Conservation (phyloP, 2,113 vertebrate genomes). For the Ciconia stormi region DNA sequence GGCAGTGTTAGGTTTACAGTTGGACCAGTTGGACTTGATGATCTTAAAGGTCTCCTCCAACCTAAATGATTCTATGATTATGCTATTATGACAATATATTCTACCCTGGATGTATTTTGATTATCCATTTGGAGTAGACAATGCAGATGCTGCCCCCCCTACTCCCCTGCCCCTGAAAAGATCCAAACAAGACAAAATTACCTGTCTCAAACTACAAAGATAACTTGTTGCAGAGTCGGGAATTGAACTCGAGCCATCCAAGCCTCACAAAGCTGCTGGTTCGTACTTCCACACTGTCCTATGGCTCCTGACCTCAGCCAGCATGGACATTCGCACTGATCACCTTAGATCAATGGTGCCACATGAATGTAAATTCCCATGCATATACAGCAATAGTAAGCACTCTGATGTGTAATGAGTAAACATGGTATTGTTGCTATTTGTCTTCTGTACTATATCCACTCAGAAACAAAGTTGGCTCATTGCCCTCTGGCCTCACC, state of each 20-base stretch:
- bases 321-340: neutral
- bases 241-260: neutral
- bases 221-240: neutral
- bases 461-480: neutral
- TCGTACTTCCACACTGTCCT: neutral
- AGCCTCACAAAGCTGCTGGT: neutral
- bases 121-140: neutral
- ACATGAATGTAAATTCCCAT: neutral
- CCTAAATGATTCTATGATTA: neutral
- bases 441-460: neutral
- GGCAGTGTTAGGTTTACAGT: neutral
- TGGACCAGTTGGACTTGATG: neutral
- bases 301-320: neutral
- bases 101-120: neutral
- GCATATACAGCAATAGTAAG: neutral
- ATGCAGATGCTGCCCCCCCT: fast-evolving
- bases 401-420: neutral
- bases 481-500: neutral
- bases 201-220: neutral
- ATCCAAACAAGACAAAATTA: neutral
- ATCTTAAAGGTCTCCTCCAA: neutral
- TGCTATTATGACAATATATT: neutral
- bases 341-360: neutral
- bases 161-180: neutral
- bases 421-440: neutral